These are phyloP conservation scores for Dicyrtoma fusca DNA, from an alignment of 2,888 invertebrate species.

Conservation along the genomic window DNA sequence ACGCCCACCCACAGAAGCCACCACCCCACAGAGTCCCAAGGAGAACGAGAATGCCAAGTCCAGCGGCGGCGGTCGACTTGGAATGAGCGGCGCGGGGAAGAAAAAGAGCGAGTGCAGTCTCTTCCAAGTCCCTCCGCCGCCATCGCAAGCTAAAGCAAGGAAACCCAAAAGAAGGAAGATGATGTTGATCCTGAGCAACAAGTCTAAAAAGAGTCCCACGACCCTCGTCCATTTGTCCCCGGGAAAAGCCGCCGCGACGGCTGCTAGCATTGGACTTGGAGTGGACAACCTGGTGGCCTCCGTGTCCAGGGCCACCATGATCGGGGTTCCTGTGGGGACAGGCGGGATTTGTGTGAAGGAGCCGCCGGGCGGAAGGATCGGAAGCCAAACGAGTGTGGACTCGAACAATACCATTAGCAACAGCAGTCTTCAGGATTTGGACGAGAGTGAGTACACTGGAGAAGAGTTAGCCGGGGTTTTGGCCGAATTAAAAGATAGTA, in stretches of 20 bases:
- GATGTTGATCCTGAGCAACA: conserved; percentile 5
- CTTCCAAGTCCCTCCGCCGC: neutral
- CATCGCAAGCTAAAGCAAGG: neutral
- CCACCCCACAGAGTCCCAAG: too few relatives aligned
- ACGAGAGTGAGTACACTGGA: conserved; percentile 70
- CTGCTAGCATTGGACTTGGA: neutral
- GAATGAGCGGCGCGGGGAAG: neutral
- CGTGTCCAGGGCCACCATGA: neutral
- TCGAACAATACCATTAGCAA: conserved; percentile 66
- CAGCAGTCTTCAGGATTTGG: conserved; percentile 74
- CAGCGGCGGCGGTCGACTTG: too few relatives aligned
- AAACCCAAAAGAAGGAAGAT: neutral
- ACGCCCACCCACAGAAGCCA: neutral
- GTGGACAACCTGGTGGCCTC: neutral
- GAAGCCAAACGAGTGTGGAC: conserved; percentile 19
- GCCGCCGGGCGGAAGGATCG: neutral
- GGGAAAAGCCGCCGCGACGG: too few relatives aligned
- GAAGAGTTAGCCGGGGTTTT: conserved; percentile 70
- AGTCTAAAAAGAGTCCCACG: neutral
- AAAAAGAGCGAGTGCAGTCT: neutral
- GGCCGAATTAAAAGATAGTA: conserved; percentile 67
- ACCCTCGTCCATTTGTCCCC: too few relatives aligned
- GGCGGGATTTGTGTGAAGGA: neutral
- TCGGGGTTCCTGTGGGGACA: neutral
- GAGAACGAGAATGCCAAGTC: too few relatives aligned